phyloP scores from a whole-genome alignment of 2,888 invertebrate species.

The Boloria selene region DNA sequence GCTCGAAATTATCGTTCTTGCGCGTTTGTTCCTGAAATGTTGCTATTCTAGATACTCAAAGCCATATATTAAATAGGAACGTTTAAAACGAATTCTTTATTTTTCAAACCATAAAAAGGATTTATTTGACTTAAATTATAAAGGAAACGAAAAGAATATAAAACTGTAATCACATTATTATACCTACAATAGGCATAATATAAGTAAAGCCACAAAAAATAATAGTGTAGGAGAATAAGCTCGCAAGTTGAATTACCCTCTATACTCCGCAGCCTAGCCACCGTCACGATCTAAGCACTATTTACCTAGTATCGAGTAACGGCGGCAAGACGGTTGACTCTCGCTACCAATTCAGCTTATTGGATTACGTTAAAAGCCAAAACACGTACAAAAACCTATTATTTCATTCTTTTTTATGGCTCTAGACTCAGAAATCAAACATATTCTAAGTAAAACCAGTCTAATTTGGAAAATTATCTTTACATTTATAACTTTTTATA shows the following conservation, averaged over 20 bases:
- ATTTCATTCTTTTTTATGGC: constrained; percentile 1
- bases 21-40: constrained; percentile 16
- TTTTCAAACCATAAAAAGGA: too few species aligned
- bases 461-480: too few species aligned
- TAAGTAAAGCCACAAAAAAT: background rate
- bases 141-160: too few species aligned
- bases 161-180: too few species aligned
- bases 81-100: too few species aligned
- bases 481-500: too few species aligned
- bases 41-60: constrained; percentile 1
- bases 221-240: constrained; percentile 6
- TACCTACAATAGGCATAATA: too few species aligned
- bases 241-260: constrained; percentile 2
- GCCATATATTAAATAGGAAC: background rate
- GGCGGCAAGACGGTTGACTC: constrained; percentile 58
- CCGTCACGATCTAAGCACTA: constrained; percentile 25
- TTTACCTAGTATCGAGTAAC: constrained; percentile 40
- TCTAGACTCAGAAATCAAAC: background rate
- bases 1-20: constrained; percentile 21
- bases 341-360: constrained; percentile 61
- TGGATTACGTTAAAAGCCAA: constrained; percentile 47
- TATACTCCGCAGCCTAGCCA: background rate
- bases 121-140: too few species aligned
- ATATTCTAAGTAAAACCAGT: background rate
- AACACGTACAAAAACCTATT: constrained; percentile 30